Evolutionary conservation across 2,888 invertebrate species (phyloP), one percentile per base, ranked within the genome.

Genomic region (Parnassius glacialis): DNA sequence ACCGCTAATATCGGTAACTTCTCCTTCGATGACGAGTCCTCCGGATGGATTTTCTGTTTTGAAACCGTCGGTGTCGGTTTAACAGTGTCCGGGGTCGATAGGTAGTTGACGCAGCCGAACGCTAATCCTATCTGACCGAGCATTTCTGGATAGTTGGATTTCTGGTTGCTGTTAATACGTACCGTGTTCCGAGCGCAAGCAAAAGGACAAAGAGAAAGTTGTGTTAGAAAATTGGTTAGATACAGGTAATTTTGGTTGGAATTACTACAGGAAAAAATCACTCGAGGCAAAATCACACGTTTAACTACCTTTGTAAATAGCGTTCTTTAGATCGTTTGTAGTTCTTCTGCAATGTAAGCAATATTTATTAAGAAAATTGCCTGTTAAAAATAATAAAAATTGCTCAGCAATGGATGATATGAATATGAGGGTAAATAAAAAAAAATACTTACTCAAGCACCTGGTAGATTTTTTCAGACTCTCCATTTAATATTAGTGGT

Each of bases 401-500:
- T 56, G 48, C 56, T 47, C 64, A 64, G 61, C 67, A 68, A 69
- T 68, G 61, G 51, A 61, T 73, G 71, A 70, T 61, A 67, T 60
- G 47, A 53, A 55, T 65, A 62, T 55, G 20, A 25, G 10, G 9
- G 7, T 44, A 44, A 34, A 12, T 44, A 12, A 59, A 64, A 50
- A 64, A 50, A 43, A 54, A 13, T 80, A 94, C 95, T 95, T 91
- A 95, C 95, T 95, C 95, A 74, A 95, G 88, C 63, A 95, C 93
- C 89, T 94, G 94, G 75, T 94, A 94, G 73, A 94, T 93, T 77
- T 92, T 93, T 68, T 94, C 94, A 10, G 93, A 88, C 74, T 94
- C 94, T 43, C 94, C 94, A 72, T 93, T 94, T 68, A 95, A 94
- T 73, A 95, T 93, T 51, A 96, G 90, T 59, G 96, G 94, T 75